phyloP scores from a whole-genome alignment of 2,113 vertebrate species.

The Scatophagus argus region DNA sequence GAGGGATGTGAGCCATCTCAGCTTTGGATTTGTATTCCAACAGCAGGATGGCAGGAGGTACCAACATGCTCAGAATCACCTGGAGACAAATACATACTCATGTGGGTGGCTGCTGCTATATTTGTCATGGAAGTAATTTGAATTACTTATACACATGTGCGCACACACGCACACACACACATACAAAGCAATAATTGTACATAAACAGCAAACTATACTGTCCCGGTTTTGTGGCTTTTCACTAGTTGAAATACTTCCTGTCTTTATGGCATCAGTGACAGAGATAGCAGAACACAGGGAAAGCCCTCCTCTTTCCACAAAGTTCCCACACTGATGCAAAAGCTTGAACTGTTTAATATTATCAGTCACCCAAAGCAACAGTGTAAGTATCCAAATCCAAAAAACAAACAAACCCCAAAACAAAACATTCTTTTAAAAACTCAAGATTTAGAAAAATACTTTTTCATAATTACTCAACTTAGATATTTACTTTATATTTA shows the following conservation, averaged over 20 bases:
- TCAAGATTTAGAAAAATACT: too few species aligned
- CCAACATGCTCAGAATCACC: constrained; percentile 98
- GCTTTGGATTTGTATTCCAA: constrained; percentile 99
- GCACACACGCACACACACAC: too few species aligned
- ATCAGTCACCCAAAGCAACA: too few species aligned
- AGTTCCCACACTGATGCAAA: too few species aligned
- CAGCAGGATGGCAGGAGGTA: constrained; percentile 95
- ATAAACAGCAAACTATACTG: background rate
- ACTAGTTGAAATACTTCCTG: background rate
- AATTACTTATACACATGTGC: background rate
- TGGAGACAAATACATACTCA: constrained; percentile 69
- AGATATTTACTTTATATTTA: too few species aligned
- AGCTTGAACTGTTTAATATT: too few species aligned
- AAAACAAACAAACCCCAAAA: too few species aligned
- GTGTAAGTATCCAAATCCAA: too few species aligned
- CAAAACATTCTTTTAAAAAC: too few species aligned
- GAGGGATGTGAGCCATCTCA: constrained; percentile 99
- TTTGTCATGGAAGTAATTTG: background rate
- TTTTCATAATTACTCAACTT: too few species aligned
- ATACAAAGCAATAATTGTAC: too few species aligned
- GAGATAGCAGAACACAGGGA: background rate
- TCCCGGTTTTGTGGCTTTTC: background rate
- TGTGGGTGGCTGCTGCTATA: constrained; percentile 46
- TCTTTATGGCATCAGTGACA: background rate
- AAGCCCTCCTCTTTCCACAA: background rate